These are phyloP conservation scores for Baccha elongata DNA, from an alignment of 2,888 invertebrate species.

Conservation along the genomic window DNA sequence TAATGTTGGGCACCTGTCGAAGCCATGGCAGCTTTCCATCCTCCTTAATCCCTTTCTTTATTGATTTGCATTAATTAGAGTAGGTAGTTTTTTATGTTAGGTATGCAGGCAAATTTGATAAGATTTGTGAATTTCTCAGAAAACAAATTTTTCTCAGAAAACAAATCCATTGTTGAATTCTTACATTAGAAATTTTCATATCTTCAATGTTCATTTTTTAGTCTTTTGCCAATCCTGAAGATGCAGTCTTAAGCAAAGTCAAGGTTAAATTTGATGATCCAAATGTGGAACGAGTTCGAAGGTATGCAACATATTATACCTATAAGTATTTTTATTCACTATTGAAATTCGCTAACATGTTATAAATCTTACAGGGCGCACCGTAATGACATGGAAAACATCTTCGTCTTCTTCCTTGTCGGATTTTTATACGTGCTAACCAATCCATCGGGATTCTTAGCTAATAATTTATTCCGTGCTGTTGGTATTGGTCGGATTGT, in stretches of 20 bases:
- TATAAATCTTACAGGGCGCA: slow-evolving; percentile 83
- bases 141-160: no score
- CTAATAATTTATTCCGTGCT: slow-evolving; percentile 83
- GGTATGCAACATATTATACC: slow-evolving; percentile 55
- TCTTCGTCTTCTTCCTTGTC: slow-evolving; percentile 83
- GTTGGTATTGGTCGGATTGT: slow-evolving; percentile 83
- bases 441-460: slow-evolving; percentile 82
- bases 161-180: no score
- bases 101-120: no score
- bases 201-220: slow-evolving; percentile 74
- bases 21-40: no score
- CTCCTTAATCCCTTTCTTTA: no score
- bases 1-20: no score
- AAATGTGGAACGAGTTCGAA: slow-evolving; percentile 82
- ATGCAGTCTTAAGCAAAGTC: slow-evolving; percentile 76
- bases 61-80: no score
- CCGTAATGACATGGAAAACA: slow-evolving; percentile 86
- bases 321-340: neutral
- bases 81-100: no score
- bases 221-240: slow-evolving; percentile 84
- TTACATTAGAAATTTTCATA: no score
- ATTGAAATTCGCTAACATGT: neutral
- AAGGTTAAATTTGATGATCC: slow-evolving; percentile 80
- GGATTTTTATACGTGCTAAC: slow-evolving; percentile 84
- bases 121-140: no score